These are phyloP conservation scores for Bucco capensis DNA, from an alignment of 2,113 vertebrate genomes.

Conservation along the genomic window DNA sequence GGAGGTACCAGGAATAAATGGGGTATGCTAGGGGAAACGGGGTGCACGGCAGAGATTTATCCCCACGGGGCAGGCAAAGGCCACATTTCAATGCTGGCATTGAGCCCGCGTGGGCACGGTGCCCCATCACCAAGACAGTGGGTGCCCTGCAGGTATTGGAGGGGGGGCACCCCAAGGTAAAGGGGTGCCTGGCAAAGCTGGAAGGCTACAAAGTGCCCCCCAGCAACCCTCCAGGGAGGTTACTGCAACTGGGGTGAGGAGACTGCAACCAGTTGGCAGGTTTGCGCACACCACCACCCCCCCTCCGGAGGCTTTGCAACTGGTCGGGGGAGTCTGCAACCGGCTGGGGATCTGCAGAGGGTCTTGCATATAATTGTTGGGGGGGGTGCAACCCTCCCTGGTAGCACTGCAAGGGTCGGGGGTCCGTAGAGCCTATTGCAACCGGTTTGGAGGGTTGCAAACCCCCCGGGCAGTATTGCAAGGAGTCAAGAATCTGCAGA, in stretches of 20 bases:
- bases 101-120: accelerated
- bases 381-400: no score
- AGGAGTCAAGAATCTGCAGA: not conserved
- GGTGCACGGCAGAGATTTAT: not conserved
- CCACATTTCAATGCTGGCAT: not conserved
- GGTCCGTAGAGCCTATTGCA: not conserved
- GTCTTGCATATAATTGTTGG: no score
- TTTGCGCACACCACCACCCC: no score
- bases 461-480: not conserved
- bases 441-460: not conserved
- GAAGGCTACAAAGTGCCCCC: not conserved
- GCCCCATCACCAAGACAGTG: accelerated
- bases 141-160: not conserved
- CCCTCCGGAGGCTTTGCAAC: not conserved
- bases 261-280: not conserved
- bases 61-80: not conserved
- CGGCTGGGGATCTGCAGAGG: not conserved
- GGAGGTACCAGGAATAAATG: accelerated
- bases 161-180: not conserved
- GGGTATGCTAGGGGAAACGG: accelerated
- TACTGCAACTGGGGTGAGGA: not conserved
- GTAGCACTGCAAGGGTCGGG: not conserved
- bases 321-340: not conserved
- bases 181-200: accelerated
- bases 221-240: not conserved